Evolutionary conservation across 2,797 vertebrate species (phyloP).

Genomic region (Podargus strigoides): DNA sequence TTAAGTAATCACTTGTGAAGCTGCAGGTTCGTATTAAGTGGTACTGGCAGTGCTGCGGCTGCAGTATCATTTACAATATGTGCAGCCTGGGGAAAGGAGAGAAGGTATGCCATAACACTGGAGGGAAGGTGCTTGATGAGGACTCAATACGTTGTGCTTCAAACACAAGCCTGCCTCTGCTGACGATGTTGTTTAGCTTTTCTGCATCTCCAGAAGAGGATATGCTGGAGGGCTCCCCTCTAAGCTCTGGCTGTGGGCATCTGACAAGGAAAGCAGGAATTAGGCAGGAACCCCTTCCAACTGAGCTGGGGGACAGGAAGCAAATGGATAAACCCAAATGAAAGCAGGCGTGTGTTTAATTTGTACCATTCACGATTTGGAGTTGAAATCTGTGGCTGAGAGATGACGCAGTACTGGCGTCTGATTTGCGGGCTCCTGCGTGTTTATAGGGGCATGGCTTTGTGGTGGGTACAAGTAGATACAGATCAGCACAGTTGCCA

Average conservation of each 20-base stretch:
- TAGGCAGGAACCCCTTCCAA: not conserved
- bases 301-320: not conserved
- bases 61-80: rapidly evolving
- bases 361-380: not conserved
- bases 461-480: not conserved
- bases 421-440: not conserved
- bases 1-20: not conserved
- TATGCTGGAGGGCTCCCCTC: not conserved
- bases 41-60: not conserved
- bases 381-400: not conserved
- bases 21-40: not conserved
- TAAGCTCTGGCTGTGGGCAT: not conserved
- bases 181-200: not conserved
- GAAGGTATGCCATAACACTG: not conserved
- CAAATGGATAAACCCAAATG: not conserved
- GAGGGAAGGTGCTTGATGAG: not conserved
- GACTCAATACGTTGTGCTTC: not conserved
- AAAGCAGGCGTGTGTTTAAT: not conserved
- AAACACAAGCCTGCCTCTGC: not conserved
- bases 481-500: not conserved
- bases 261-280: not conserved
- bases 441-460: not conserved
- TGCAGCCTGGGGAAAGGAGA: not conserved
- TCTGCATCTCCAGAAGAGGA: not conserved
- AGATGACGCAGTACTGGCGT: not conserved